phyloP scores from a whole-genome alignment of 2,888 invertebrate species.

The Noctua janthe region DNA sequence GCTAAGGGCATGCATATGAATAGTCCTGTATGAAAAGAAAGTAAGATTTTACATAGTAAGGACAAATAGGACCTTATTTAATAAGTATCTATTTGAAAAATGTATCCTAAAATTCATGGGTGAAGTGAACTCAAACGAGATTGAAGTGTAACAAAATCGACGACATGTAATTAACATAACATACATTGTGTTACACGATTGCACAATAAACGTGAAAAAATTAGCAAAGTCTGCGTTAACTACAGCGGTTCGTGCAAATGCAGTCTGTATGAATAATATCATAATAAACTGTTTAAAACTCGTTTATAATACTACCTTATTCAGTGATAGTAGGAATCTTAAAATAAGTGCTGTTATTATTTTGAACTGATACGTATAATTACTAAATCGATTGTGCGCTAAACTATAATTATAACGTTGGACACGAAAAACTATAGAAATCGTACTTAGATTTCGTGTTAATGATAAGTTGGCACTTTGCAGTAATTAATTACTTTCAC shows the following conservation, averaged over 20 bases:
- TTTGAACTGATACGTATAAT: background rate
- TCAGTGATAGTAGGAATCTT: constrained; percentile 17
- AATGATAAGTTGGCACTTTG: constrained; percentile 49
- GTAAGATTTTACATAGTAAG: background rate
- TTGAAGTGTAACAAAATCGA: constrained; percentile 42
- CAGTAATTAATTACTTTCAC: constrained; percentile 64
- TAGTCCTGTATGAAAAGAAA: background rate
- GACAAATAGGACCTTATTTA: background rate
- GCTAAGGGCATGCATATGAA: background rate
- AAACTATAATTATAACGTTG: constrained; percentile 25
- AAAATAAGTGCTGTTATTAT: background rate
- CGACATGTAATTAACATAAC: constrained; percentile 41
- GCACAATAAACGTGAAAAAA: constrained; percentile 63
- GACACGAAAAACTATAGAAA: constrained; percentile 55
- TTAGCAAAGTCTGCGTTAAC: constrained; percentile 65
- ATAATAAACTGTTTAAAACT: constrained; percentile 47
- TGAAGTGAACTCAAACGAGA: constrained; percentile 12
- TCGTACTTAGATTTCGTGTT: constrained; percentile 56
- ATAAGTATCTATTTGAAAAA: background rate
- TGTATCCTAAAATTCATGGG: background rate
- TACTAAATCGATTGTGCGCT: constrained; percentile 8
- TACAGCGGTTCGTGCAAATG: constrained; percentile 68
- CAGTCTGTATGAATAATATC: constrained; percentile 66
- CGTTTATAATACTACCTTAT: constrained; percentile 37
- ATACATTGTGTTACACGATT: constrained; percentile 52